phyloP scores from a whole-genome alignment of 2,113 vertebrate species.

The Chloebia gouldiae region DNA sequence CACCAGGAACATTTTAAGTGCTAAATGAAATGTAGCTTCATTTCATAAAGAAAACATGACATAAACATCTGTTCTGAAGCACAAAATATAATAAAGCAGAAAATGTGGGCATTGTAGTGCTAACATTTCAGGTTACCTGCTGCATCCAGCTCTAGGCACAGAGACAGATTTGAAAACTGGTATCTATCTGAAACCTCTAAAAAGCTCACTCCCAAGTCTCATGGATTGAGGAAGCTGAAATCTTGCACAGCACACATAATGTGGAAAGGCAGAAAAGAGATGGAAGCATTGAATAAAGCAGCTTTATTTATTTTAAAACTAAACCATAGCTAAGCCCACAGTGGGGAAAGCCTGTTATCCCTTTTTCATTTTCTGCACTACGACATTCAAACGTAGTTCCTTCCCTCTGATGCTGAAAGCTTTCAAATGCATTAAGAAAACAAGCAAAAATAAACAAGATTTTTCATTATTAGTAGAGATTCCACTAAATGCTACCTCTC shows the following conservation, averaged over 20 bases:
- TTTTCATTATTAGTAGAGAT: background rate
- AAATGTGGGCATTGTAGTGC: background rate
- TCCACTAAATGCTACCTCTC: constrained; percentile 16
- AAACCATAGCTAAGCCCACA: background rate
- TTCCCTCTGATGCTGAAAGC: constrained; percentile 14
- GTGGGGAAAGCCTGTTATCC: background rate
- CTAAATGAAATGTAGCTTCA: background rate
- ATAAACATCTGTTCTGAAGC: background rate
- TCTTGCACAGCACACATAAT: background rate
- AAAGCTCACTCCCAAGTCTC: background rate
- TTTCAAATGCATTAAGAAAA: constrained; percentile 17
- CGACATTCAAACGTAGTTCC: background rate
- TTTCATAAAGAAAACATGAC: background rate
- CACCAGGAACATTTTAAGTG: background rate
- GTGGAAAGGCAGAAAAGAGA: background rate
- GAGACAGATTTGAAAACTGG: background rate
- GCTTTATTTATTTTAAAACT: constrained; percentile 9
- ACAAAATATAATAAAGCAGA: background rate
- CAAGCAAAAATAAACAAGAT: constrained; percentile 4
- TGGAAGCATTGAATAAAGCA: constrained; percentile 17
- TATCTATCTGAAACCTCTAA: background rate
- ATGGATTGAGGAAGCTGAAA: background rate
- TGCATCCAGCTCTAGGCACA: background rate
- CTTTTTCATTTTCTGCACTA: background rate
- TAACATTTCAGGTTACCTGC: background rate